A percentile compares a stretch with the other conserved stretches of the same genome.
Evolutionary conservation across 2,888 invertebrate genomes (phyloP).

Genomic region (Cerastoderma edule): DNA sequence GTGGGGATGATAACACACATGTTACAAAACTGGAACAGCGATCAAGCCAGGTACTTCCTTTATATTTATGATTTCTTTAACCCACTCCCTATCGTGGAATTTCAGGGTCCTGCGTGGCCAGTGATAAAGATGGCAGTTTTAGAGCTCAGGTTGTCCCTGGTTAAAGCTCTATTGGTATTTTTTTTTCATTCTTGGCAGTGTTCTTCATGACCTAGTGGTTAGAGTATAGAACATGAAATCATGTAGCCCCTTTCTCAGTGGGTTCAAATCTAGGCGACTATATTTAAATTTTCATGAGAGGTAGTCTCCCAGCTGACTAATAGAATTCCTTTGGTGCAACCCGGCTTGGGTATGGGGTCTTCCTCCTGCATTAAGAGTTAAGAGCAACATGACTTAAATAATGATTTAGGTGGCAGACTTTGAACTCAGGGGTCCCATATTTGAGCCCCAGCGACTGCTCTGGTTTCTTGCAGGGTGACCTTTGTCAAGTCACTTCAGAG

Average conservation of each 20-base stretch:
- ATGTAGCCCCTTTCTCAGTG: too few relatives aligned
- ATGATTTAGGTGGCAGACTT: too few relatives aligned
- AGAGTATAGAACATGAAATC: too few relatives aligned
- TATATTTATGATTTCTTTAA: neutral
- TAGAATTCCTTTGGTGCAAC: too few relatives aligned
- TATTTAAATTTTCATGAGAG: too few relatives aligned
- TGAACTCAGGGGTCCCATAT: neutral
- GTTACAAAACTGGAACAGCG: slow-evolving; percentile 64
- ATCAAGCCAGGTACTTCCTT: slow-evolving; percentile 47
- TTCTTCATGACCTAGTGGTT: neutral
- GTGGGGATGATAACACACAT: slow-evolving; percentile 81
- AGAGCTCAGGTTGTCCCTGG: neutral
- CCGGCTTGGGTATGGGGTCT: too few relatives aligned
- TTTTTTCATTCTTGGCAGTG: neutral
- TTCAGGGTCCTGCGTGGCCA: neutral
- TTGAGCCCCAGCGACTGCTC: neutral
- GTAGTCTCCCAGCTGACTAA: too few relatives aligned
- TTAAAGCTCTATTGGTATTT: neutral
- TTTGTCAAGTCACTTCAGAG: neutral
- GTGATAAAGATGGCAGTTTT: too few relatives aligned
- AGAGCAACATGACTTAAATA: too few relatives aligned
- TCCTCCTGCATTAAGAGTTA: too few relatives aligned
- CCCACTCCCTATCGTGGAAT: neutral
- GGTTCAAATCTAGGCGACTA: too few relatives aligned
- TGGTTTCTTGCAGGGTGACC: neutral